These are phyloP conservation scores for Drosophila eohydei DNA, from an alignment of 2,888 invertebrate genomes.

Conservation along the genomic window DNA sequence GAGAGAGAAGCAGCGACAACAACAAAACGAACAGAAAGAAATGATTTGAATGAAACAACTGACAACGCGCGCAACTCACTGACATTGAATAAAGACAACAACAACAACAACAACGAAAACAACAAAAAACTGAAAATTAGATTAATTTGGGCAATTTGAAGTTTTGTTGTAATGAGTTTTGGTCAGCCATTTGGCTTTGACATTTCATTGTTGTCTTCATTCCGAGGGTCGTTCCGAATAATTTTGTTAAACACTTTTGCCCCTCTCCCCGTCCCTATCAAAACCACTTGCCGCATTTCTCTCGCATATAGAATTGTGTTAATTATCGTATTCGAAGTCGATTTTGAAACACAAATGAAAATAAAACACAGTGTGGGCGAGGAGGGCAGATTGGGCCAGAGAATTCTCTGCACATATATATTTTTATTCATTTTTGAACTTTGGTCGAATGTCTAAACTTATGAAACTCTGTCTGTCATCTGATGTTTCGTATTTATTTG, in stretches of 20 bases:
- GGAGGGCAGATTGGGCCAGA: background rate
- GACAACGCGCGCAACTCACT: constrained; percentile 69
- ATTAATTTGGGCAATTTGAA: constrained; percentile 83
- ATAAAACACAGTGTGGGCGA: background rate
- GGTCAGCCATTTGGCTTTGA: constrained; percentile 78
- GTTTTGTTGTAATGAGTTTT: constrained; percentile 81
- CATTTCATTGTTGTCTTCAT: constrained; percentile 74
- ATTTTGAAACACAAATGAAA: constrained; percentile 10
- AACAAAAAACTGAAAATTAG: constrained; percentile 65
- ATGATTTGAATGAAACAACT: constrained; percentile 55
- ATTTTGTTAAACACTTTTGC: constrained; percentile 35
- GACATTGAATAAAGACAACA: constrained; percentile 64
- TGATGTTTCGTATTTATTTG: constrained; percentile 73
- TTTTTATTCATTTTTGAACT: constrained; percentile 43
- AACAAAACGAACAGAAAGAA: constrained; percentile 34
- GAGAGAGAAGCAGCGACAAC: constrained; percentile 12
- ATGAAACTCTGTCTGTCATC: constrained; percentile 45
- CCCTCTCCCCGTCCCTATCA: background rate
- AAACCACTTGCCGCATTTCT: constrained; percentile 14
- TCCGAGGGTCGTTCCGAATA: constrained; percentile 47
- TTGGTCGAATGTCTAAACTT: constrained; percentile 42
- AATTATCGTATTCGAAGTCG: constrained; percentile 32
- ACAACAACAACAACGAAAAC: constrained; percentile 39
- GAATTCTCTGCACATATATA: constrained; percentile 13
- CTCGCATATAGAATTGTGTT: constrained; percentile 19